Conservation (phyloP, 2,888 invertebrate genomes). For the Mystacides longicornis region DNA sequence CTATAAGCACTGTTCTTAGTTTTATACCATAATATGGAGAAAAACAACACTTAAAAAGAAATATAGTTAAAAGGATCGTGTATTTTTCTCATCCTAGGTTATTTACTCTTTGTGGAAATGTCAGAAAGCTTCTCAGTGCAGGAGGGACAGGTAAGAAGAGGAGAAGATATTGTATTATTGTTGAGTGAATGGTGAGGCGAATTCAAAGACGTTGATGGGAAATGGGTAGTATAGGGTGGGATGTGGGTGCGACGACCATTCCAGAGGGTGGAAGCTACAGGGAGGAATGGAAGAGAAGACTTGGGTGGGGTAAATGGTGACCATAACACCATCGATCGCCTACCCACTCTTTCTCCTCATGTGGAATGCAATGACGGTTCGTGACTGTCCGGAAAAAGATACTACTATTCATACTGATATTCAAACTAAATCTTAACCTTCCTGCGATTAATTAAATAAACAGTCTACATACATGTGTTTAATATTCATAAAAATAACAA, state of each 20-base stretch:
- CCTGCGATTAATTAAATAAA: no score
- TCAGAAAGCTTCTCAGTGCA: not conserved
- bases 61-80: not conserved
- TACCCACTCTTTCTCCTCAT: constrained; percentile 7
- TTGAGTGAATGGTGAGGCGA: constrained; percentile 12
- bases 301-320: constrained; percentile 16
- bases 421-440: no score
- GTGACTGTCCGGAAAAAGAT: no score
- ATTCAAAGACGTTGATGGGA: constrained; percentile 1
- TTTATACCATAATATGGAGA: no score
- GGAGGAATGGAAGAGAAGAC: not conserved
- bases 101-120: not conserved
- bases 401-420: no score
- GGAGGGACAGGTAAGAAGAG: constrained; percentile 2
- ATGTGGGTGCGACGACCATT: not conserved
- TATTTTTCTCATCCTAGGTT: not conserved
- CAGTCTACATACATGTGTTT: no score
- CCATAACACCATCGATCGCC: constrained; percentile 22
- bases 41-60: no score
- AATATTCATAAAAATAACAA: no score
- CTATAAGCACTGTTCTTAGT: no score
- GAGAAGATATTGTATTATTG: constrained; percentile 3
- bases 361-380: constrained; percentile 8
- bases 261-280: not conserved
- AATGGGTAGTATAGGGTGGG: not conserved